Evolutionary conservation across 2,797 vertebrate species (phyloP).

Genomic region (Sitta carolinensis): DNA sequence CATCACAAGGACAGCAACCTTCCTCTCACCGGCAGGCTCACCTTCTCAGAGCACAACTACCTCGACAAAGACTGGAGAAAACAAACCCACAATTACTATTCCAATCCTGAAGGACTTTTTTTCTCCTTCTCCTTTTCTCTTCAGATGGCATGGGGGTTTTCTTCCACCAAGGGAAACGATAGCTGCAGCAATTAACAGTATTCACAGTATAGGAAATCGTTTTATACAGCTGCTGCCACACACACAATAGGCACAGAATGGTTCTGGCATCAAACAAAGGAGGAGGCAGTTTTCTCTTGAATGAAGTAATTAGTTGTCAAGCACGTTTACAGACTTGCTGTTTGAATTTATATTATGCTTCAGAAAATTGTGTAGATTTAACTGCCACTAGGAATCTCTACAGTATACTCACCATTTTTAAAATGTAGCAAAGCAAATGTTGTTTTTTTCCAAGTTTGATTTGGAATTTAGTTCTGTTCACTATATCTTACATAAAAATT

Average conservation of each 20-base stretch:
- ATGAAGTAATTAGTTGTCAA: constrained; percentile 32
- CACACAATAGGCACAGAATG: constrained; percentile 10
- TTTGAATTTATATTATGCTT: not conserved
- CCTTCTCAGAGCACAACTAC: not conserved
- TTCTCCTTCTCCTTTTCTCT: not conserved
- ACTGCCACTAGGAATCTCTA: not conserved
- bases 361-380: not conserved
- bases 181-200: constrained; percentile 11
- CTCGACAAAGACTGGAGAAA: not conserved
- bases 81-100: not conserved
- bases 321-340: not conserved
- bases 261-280: not conserved
- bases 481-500: not conserved
- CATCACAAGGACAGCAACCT: not conserved
- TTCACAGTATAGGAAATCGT: not conserved
- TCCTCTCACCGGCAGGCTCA: not conserved
- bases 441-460: not conserved
- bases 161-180: not conserved
- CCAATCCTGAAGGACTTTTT: not conserved
- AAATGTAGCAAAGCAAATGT: not conserved
- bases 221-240: constrained; percentile 28
- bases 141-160: not conserved
- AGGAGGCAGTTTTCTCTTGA: not conserved
- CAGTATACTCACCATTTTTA: not conserved
- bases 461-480: not conserved